Conservation (phyloP, 2,888 invertebrate species). For the Harpalus rufipes region DNA sequence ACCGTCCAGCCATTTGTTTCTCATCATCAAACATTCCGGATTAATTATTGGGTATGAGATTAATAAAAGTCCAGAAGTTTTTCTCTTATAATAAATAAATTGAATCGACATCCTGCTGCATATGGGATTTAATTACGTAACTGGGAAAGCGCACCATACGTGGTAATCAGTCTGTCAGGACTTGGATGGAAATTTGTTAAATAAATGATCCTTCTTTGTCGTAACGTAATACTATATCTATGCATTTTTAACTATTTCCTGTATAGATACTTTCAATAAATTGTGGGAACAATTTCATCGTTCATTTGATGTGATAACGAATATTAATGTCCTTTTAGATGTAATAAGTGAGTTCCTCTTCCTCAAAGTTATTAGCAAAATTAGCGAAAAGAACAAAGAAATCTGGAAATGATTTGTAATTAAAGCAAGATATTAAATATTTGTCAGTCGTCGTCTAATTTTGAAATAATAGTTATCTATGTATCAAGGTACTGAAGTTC, state of each 20-base stretch:
- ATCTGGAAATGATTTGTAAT: too few species aligned
- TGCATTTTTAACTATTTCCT: neutral
- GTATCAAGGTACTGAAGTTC: too few species aligned
- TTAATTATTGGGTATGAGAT: constrained; percentile 42
- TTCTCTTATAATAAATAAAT: constrained; percentile 52
- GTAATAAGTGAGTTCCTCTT: too few species aligned
- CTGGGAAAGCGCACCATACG: constrained; percentile 18
- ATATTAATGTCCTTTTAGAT: too few species aligned
- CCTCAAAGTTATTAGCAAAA: too few species aligned
- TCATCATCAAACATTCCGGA: constrained; percentile 42
- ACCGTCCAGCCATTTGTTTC: constrained; percentile 19
- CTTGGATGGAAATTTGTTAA: constrained; percentile 6
- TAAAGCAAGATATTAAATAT: too few species aligned
- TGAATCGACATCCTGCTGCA: constrained; percentile 41
- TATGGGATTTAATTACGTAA: constrained; percentile 40
- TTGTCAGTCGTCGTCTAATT: too few species aligned
- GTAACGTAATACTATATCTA: neutral
- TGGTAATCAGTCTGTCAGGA: constrained; percentile 47
- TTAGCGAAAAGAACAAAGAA: too few species aligned
- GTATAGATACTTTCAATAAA: neutral
- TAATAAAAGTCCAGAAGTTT: constrained; percentile 39
- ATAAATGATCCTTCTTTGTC: constrained; percentile 29
- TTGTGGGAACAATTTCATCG: neutral
- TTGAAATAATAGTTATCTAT: too few species aligned
- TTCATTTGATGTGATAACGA: neutral